Evolutionary conservation across 2,888 invertebrate species (phyloP), one percentile per base, ranked within the genome.

Genomic region (Dione juno): DNA sequence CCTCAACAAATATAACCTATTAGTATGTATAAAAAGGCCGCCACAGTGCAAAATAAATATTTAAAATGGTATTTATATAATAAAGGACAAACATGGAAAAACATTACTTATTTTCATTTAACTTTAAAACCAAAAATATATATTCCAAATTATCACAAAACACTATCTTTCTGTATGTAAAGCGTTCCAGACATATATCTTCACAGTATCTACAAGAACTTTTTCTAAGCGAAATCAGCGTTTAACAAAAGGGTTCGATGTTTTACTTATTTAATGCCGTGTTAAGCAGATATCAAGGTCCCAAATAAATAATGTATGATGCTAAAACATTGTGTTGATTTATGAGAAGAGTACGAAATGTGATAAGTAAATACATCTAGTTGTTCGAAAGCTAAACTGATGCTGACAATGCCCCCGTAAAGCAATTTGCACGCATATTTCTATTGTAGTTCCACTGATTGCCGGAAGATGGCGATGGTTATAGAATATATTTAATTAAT

Each of bases 311-410:
- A 72, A 74, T 76, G 63, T 59, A 70, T 74, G 71, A 70, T 16
- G n/a, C 54, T 72, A 73, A 28, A 28, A 69, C 68, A 69, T 64
- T 67, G 50, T 66, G 63, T 70, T 70, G 66, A 61, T 70, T 45
- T 70, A 67, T 50, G n/a, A 52, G 52, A 59, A 37, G 37, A 50
- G 21, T 57, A 40, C 21, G 64, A 66, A 75, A 52, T 59, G 67
- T 61, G 67, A 50, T 69, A 72, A 71, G 72, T 75, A 71, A 74
- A 73, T 83, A 88, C 88, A 84, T 88, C 88, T 88, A 87, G 84
- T 77, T 81, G 83, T 83, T 80, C 79, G 74, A 75, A 69, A 76
- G 79, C 80, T 78, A 81, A 87, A 88, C 87, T 85, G 78, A 78
- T 77, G 73, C 76, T 19, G 14, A 65, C 48, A 65, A 65, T 57